A percentile compares a stretch with the other conserved stretches of the same genome.
These are phyloP conservation scores for Tridacna gigas DNA, from an alignment of 2,888 invertebrate species.

Conservation along the genomic window DNA sequence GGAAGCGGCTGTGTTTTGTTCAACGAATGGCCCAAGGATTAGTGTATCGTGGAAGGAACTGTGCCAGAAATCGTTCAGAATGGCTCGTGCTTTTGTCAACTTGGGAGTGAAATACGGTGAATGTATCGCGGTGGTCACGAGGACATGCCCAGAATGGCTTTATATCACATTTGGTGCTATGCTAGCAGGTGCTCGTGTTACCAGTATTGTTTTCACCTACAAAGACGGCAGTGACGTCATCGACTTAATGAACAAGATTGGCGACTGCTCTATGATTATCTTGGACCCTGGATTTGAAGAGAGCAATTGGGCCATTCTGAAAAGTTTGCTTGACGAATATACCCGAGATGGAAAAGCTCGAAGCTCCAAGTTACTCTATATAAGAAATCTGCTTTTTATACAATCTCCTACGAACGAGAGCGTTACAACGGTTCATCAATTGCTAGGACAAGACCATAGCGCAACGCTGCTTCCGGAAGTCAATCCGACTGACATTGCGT, in stretches of 20 bases:
- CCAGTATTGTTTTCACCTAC: slow-evolving; percentile 39
- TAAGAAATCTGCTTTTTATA: slow-evolving; percentile 30
- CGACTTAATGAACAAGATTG: slow-evolving; percentile 32
- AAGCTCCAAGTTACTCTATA: slow-evolving; percentile 20
- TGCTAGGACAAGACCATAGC: background rate
- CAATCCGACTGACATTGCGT: slow-evolving; percentile 14
- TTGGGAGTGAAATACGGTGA: slow-evolving; percentile 34
- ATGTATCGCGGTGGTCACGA: slow-evolving; percentile 24
- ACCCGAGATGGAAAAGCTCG: slow-evolving; percentile 15
- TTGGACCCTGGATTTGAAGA: slow-evolving; percentile 32
- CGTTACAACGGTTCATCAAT: slow-evolving; percentile 16
- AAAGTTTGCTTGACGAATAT: slow-evolving; percentile 7
- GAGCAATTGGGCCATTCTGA: slow-evolving; percentile 39
- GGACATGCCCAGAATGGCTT: slow-evolving; percentile 51
- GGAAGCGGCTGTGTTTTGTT: slow-evolving; percentile 16
- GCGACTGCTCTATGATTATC: slow-evolving; percentile 21
- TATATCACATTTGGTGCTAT: slow-evolving; percentile 34
- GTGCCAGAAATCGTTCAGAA: slow-evolving; percentile 5
- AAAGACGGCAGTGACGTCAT: slow-evolving; percentile 44
- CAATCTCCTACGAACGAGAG: background rate
- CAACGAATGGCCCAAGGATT: background rate
- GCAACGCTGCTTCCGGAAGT: slow-evolving; percentile 3
- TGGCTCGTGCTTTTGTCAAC: background rate
- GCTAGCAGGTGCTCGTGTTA: slow-evolving; percentile 26
- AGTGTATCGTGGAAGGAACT: slow-evolving; percentile 19